These are phyloP conservation scores for Spilarctia lutea DNA, from an alignment of 2,888 invertebrate genomes.

Conservation along the genomic window DNA sequence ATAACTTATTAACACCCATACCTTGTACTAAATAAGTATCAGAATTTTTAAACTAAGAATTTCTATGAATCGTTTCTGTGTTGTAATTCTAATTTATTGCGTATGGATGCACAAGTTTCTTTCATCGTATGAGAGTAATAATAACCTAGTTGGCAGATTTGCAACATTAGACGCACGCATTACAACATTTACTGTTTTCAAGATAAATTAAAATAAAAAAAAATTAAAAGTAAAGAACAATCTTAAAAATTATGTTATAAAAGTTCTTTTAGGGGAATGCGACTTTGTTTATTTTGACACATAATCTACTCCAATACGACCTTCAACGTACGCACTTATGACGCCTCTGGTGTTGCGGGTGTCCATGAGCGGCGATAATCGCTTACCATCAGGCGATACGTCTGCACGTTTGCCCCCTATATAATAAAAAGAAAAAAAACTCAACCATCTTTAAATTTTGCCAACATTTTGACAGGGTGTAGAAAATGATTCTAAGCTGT, in stretches of 20 bases:
- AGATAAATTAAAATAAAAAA: constrained; percentile 31
- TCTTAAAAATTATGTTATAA: neutral
- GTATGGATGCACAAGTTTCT: constrained; percentile 59
- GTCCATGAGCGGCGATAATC: too few relatives aligned
- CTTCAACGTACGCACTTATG: too few relatives aligned
- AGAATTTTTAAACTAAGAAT: constrained; percentile 1
- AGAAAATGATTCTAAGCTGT: too few relatives aligned
- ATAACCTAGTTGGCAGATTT: constrained; percentile 69
- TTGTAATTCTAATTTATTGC: constrained; percentile 46
- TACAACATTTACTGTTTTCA: neutral
- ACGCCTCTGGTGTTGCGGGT: too few relatives aligned
- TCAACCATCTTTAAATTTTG: neutral
- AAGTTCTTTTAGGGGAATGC: neutral
- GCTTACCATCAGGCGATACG: too few relatives aligned
- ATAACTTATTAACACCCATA: too few relatives aligned
- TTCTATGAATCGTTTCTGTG: constrained; percentile 20
- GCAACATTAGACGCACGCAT: constrained; percentile 33
- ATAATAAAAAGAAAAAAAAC: too few relatives aligned
- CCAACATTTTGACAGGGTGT: neutral
- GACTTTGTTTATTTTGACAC: neutral
- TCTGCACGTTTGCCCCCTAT: too few relatives aligned
- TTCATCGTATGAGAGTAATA: constrained; percentile 59
- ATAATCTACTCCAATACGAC: too few relatives aligned
- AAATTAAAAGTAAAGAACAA: neutral
- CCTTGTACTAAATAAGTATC: neutral